Evolutionary conservation across 2,888 invertebrate genomes (phyloP).

Genomic region (Mystacides longicornis): DNA sequence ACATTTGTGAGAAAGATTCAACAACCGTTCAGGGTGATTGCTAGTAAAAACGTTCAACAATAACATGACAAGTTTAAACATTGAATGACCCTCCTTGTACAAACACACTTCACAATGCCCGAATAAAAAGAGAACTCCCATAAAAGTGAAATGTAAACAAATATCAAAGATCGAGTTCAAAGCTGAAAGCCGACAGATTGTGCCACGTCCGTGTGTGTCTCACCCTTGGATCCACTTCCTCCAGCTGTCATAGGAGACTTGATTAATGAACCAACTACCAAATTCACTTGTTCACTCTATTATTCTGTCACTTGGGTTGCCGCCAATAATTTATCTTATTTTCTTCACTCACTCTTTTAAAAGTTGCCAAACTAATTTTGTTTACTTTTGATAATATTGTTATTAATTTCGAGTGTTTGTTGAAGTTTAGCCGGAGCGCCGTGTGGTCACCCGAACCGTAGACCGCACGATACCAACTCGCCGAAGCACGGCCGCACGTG

Average conservation of each 20-base stretch:
- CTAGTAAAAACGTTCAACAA: no score
- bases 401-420: constrained; percentile 3
- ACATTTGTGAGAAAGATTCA: no score
- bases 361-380: neutral
- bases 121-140: neutral
- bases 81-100: no score
- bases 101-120: neutral
- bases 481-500: constrained; percentile 17
- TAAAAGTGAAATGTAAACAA: neutral
- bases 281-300: neutral
- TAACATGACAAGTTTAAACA: no score
- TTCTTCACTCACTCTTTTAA: neutral
- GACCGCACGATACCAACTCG: constrained; percentile 15
- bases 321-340: neutral
- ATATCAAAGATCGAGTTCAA: neutral
- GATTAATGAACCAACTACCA: constrained; percentile 1
- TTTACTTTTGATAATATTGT: neutral
- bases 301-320: neutral
- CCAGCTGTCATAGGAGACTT: constrained; percentile 11
- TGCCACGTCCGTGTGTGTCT: neutral
- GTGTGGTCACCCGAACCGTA: constrained; percentile 30
- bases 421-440: constrained; percentile 26
- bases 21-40: no score
- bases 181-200: neutral
- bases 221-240: constrained; percentile 4